These are phyloP conservation scores for Solen grandis DNA, from an alignment of 1,140 invertebrate species.

Conservation along the genomic window DNA sequence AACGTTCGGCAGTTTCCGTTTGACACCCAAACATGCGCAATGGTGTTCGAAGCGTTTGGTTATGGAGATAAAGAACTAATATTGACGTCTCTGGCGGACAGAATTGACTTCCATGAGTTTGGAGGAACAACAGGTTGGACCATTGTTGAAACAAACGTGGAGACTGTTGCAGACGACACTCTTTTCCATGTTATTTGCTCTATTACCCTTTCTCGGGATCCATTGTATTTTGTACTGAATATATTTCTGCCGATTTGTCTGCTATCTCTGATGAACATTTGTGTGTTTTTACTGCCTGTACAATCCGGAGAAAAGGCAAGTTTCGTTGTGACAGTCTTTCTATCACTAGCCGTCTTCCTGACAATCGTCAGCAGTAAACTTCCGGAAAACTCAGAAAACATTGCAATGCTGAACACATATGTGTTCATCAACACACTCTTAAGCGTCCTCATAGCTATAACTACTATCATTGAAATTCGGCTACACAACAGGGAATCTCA, in stretches of 20 bases:
- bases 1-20: constrained; percentile 98
- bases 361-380: constrained; percentile 83
- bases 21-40: constrained; percentile 96
- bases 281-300: constrained; percentile 84
- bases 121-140: constrained; percentile 20
- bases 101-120: constrained; percentile 19
- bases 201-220: constrained; percentile 62
- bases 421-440: constrained; percentile 37
- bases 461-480: constrained; percentile 39
- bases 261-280: constrained; percentile 83
- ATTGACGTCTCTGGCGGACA: constrained; percentile 4
- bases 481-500: constrained; percentile 23
- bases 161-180: neutral
- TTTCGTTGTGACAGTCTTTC: constrained; percentile 83
- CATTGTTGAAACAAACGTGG: constrained; percentile 5
- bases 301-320: constrained; percentile 84
- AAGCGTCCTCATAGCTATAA: constrained; percentile 32
- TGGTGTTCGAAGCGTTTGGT: constrained; percentile 78
- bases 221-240: constrained; percentile 82
- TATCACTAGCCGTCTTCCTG: constrained; percentile 84
- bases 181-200: constrained; percentile 9
- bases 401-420: constrained; percentile 83
- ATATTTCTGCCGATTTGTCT: constrained; percentile 84
- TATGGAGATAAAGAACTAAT: constrained; percentile 9
- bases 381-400: constrained; percentile 83